A percentile compares a stretch with the other conserved stretches of the same genome.
Conservation (phyloP, 2,113 vertebrate species). For the Neogale vison region DNA sequence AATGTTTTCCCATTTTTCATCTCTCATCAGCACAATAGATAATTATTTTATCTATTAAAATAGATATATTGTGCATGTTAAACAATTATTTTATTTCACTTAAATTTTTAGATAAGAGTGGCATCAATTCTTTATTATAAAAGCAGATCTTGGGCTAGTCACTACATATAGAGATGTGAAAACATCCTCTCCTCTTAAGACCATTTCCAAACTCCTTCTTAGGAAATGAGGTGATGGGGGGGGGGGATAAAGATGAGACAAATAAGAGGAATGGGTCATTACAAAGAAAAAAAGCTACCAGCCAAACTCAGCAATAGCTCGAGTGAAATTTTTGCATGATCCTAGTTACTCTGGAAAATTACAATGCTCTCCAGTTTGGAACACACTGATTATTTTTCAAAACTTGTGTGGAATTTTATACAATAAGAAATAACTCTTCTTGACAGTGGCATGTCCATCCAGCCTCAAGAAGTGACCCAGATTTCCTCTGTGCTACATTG, state of each 20-base stretch:
- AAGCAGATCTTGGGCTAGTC: background rate
- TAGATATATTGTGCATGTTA: background rate
- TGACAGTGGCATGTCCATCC: background rate
- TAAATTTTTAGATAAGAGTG: background rate
- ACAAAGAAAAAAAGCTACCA: background rate
- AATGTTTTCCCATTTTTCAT: slow-evolving; percentile 14
- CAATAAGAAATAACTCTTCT: background rate
- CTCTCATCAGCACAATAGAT: slow-evolving; percentile 5
- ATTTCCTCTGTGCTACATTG: background rate
- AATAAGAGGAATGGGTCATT: background rate
- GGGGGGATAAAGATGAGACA: background rate
- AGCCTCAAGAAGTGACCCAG: background rate
- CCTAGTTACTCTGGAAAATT: background rate
- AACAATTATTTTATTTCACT: background rate
- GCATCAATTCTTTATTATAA: background rate
- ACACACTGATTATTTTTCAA: background rate
- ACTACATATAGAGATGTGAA: background rate
- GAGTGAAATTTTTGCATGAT: background rate
- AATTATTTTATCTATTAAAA: too few species aligned
- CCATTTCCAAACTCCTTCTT: slow-evolving; percentile 4
- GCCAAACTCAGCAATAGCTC: background rate
- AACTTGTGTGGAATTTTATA: background rate
- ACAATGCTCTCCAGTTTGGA: background rate
- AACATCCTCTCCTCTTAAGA: background rate
- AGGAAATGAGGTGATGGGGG: background rate